Evolutionary conservation across 2,113 vertebrate genomes (phyloP).

Genomic region (Xiphophorus maculatus): DNA sequence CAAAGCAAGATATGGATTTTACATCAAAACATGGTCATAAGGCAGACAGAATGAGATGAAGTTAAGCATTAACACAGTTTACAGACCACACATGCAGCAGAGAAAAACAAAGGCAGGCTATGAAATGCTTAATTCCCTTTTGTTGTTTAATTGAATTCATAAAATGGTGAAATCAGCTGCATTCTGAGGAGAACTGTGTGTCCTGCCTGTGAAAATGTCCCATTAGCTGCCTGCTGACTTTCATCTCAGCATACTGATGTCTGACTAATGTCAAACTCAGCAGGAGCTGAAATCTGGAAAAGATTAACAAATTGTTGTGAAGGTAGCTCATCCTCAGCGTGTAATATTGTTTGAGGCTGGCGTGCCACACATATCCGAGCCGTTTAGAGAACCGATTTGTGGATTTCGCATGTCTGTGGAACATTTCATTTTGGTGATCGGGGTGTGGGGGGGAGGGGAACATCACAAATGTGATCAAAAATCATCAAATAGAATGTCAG

Average conservation of each 20-base stretch:
- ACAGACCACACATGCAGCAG: neutral
- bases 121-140: neutral
- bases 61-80: neutral
- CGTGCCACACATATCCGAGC: constrained; percentile 20
- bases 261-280: constrained; percentile 60
- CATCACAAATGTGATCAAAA: constrained; percentile 16
- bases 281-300: constrained; percentile 55
- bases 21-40: constrained; percentile 46
- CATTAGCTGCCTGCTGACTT: constrained; percentile 69
- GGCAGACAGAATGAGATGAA: constrained; percentile 20
- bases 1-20: constrained; percentile 53
- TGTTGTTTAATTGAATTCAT: constrained; percentile 35
- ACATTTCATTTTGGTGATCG: constrained; percentile 74
- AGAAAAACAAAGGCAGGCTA: neutral
- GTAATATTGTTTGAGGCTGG: constrained; percentile 21
- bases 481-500: constrained; percentile 11
- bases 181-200: constrained; percentile 44
- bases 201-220: constrained; percentile 57
- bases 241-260: constrained; percentile 54
- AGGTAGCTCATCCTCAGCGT: constrained; percentile 48
- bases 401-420: constrained; percentile 55
- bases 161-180: constrained; percentile 34
- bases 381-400: constrained; percentile 46
- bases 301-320: constrained; percentile 63
- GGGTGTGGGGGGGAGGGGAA: too few relatives aligned